Evolutionary conservation across 1,140 invertebrate genomes (phyloP).

Genomic region (Drosophila nikananu): DNA sequence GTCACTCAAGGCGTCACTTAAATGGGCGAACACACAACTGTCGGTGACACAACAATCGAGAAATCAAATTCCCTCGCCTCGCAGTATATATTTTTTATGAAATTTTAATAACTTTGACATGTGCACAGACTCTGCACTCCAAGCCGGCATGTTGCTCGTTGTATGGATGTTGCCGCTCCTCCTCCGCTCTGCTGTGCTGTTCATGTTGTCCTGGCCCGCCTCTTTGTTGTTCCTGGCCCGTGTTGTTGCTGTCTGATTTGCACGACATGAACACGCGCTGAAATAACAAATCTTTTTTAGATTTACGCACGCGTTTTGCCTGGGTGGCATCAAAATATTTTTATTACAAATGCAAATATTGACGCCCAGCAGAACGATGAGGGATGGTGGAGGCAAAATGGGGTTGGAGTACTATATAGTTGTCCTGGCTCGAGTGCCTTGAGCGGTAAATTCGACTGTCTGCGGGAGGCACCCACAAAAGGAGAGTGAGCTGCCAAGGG

Average conservation of each 20-base stretch:
- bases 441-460: constrained; percentile 43
- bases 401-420: constrained; percentile 25
- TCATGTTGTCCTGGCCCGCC: constrained; percentile 39
- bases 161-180: constrained; percentile 30
- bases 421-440: constrained; percentile 35
- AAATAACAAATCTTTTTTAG: constrained; percentile 81
- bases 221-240: constrained; percentile 36
- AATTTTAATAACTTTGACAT: constrained; percentile 80
- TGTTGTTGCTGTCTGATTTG: constrained; percentile 49
- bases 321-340: constrained; percentile 78
- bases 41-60: constrained; percentile 60
- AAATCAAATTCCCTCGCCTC: constrained; percentile 64
- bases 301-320: constrained; percentile 75
- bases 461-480: background rate
- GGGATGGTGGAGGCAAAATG: background rate
- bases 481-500: background rate
- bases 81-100: constrained; percentile 62
- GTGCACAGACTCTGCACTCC: constrained; percentile 34
- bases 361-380: constrained; percentile 48
- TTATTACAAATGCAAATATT: constrained; percentile 84
- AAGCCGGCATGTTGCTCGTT: constrained; percentile 49
- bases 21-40: constrained; percentile 44
- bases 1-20: constrained; percentile 50
- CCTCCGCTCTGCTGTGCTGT: constrained; percentile 1
- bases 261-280: constrained; percentile 61